phyloP scores from a whole-genome alignment of 2,113 vertebrate genomes.

The Protobothrops mucrosquamatus region DNA sequence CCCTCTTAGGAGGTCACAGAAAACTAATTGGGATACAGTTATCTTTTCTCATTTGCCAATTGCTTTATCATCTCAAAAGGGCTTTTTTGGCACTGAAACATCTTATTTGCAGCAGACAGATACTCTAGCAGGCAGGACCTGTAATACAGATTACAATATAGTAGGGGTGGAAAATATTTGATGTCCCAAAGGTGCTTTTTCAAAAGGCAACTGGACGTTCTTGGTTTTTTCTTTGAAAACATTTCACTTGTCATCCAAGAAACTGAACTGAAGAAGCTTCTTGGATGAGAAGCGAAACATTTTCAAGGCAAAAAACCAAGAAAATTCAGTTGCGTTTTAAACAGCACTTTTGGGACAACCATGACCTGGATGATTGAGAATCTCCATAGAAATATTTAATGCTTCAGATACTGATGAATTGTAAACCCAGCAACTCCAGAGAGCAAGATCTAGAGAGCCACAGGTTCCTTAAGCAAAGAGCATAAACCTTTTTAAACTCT shows the following conservation, averaged over 20 bases:
- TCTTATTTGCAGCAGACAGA: neutral
- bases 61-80: neutral
- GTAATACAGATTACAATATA: neutral
- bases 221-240: neutral
- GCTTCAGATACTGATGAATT: neutral
- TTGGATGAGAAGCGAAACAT: too few relatives aligned
- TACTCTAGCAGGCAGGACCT: neutral
- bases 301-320: neutral
- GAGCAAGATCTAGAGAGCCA: neutral
- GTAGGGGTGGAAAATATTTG: neutral
- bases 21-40: neutral
- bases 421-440: neutral
- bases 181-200: neutral
- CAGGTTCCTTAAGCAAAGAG: neutral
- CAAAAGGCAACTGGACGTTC: neutral
- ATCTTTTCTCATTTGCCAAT: neutral
- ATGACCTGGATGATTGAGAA: neutral
- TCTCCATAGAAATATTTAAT: neutral
- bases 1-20: neutral
- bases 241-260: too few relatives aligned
- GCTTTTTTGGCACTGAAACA: neutral
- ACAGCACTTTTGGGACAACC: neutral
- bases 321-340: neutral
- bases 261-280: too few relatives aligned
- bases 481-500: neutral